Base-by-base conservation (phyloP, 2,797 vertebrate species). In the Gymnopithys bicolor region DNA sequence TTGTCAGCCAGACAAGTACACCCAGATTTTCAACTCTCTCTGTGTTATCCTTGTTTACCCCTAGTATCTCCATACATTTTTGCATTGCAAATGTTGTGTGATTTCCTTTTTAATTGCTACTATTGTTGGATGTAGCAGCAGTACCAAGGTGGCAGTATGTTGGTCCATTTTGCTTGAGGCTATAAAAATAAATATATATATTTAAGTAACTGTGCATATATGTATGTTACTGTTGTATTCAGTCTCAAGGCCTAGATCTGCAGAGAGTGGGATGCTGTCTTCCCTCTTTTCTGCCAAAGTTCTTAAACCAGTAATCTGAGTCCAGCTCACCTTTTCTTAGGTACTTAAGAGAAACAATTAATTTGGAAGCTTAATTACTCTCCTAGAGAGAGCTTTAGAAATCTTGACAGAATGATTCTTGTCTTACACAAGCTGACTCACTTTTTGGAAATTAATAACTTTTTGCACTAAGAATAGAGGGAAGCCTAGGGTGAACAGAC, bases 361-460 rank as follows among this genome's bases (percentile, higher is more conserved):
- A 81, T 81, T 88, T 73, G 62, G 74, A 79, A 84, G 14, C 8
- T n/a, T 73, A 24, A 51, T 64, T 84, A 43, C 53, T 45, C 32
- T 71, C 35, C 60, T 66, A 9, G n/a, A 43, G 43, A 75, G 23
- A 73, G 6, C 62, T 92, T 25, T 12, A 84, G 67, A 67, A 28
- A 63, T 48, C 63, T 52, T 79, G 86, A 89, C 46, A 90, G 33
- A 90, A 92, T 92, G 66, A 89, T 94, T 92, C 18, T 76, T 84
- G 22, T 79, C 55, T 79, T 76, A 33, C 10, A 52, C 15, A 67
- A 89, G 48, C 74, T 93, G 81, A 69, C 35, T 93, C 24, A 79
- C 48, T 66, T 86, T 93, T 89, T 53, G 1, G 11, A 82, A 92
- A 84, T 95, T 59, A 90, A 30, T 87, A 48, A 66, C 9, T 94